Evolutionary conservation across 2,888 invertebrate genomes (phyloP).

Genomic region (Diadegma fenestrale): DNA sequence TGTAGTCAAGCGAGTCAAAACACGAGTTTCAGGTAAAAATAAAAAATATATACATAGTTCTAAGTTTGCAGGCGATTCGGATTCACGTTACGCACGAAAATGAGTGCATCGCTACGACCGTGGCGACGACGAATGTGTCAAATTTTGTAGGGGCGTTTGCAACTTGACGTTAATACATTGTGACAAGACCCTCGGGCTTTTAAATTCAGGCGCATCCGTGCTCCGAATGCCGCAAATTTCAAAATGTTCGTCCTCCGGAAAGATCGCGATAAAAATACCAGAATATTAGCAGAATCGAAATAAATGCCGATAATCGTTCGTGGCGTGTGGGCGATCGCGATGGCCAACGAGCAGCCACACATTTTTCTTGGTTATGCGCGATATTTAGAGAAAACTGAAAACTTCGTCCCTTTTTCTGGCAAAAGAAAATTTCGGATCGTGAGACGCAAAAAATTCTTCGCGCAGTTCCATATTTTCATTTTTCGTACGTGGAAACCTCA

Average conservation of each 20-base stretch:
- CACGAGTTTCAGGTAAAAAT: background rate
- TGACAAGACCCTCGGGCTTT: background rate
- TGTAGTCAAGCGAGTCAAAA: background rate
- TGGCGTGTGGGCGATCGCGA: too few species aligned
- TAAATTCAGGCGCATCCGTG: background rate
- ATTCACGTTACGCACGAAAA: background rate
- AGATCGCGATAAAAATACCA: background rate
- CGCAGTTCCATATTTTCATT: too few species aligned
- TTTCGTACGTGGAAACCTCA: too few species aligned
- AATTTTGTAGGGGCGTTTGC: slow-evolving; percentile 4
- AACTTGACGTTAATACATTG: background rate
- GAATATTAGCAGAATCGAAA: background rate
- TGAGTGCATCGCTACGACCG: background rate
- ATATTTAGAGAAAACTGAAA: too few species aligned
- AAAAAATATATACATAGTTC: background rate
- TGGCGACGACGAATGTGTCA: background rate
- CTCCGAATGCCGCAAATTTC: background rate
- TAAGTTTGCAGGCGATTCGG: background rate
- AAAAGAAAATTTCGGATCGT: too few species aligned
- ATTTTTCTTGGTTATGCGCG: too few species aligned
- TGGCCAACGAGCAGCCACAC: too few species aligned
- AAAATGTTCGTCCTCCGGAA: background rate
- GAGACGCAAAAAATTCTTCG: too few species aligned
- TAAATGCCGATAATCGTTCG: background rate
- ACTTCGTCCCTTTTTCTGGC: too few species aligned